These are phyloP conservation scores for Monochamus alternatus DNA, from an alignment of 2,888 invertebrate species.

Conservation along the genomic window DNA sequence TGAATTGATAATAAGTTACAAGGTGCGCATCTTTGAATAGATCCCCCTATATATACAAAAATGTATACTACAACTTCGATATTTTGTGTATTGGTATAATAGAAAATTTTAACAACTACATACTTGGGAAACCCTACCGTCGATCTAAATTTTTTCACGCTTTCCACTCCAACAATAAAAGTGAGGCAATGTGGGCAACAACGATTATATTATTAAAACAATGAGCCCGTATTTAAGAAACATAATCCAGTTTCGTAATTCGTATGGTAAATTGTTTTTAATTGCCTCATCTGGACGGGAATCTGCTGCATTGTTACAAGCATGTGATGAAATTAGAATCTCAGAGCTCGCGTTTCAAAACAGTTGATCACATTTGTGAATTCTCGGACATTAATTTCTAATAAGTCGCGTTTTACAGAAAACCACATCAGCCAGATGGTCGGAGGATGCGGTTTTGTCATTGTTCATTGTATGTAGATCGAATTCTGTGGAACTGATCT, in stretches of 20 bases:
- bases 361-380: conserved; percentile 39
- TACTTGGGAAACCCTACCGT: background rate
- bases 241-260: conserved; percentile 12
- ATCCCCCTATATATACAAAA: too few relatives aligned
- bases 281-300: conserved; percentile 27
- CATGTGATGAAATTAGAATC: conserved; percentile 40
- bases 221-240: conserved; percentile 24
- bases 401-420: conserved; percentile 22
- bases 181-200: conserved; percentile 11
- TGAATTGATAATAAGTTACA: too few relatives aligned
- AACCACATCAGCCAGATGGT: conserved; percentile 18
- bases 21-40: too few relatives aligned
- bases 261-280: conserved; percentile 27
- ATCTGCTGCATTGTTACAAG: conserved; percentile 26
- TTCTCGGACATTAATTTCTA: conserved; percentile 24
- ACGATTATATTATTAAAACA: conserved; percentile 15
- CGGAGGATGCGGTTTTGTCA: background rate
- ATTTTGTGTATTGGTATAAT: too few relatives aligned
- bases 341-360: conserved; percentile 40
- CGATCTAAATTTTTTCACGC: background rate
- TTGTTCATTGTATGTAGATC: background rate
- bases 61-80: too few relatives aligned
- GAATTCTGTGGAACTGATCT: background rate
- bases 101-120: too few relatives aligned
- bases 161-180: conserved; percentile 18